phyloP scores from a whole-genome alignment of 37 sponge, comb jelly and placozoan species.

The Agelas oroides region DNA sequence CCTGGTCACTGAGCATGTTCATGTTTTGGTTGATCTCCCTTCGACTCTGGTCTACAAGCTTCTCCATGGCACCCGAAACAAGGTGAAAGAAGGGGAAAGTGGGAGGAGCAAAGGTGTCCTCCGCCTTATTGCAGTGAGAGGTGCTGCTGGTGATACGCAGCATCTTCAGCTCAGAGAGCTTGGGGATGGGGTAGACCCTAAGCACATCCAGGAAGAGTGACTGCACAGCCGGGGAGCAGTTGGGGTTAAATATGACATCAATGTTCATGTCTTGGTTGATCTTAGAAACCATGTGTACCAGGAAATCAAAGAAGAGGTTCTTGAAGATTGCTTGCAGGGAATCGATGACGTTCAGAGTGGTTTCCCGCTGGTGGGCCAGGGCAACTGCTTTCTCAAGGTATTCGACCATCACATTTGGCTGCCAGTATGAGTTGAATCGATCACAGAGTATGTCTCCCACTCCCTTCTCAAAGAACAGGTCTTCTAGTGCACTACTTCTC shows the following conservation, averaged over 20 bases:
- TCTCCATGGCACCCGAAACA: constrained; percentile 40
- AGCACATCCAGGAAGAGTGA: constrained; percentile 69
- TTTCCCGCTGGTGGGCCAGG: constrained; percentile 57
- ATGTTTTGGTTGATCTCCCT: constrained; percentile 52
- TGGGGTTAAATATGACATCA: constrained; percentile 59
- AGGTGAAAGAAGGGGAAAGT: constrained; percentile 77
- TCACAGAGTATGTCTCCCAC: constrained; percentile 75
- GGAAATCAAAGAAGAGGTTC: constrained; percentile 83
- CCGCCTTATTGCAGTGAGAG: neutral
- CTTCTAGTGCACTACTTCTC: constrained; percentile 14
- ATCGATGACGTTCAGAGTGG: constrained; percentile 79
- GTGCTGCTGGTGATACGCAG: constrained; percentile 17
- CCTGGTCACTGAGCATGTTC: constrained; percentile 36
- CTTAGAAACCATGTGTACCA: constrained; percentile 78
- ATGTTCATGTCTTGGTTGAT: constrained; percentile 81
- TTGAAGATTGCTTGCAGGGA: constrained; percentile 69
- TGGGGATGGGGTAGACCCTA: constrained; percentile 51
- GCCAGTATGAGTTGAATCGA: constrained; percentile 76
- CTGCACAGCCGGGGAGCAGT: constrained; percentile 14
- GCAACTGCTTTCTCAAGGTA: constrained; percentile 76
- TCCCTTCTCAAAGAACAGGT: constrained; percentile 57
- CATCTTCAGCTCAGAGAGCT: constrained; percentile 71
- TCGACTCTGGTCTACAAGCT: constrained; percentile 62
- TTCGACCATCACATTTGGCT: constrained; percentile 73
- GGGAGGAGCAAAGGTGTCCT: constrained; percentile 23